Conservation (phyloP, 2,888 invertebrate genomes). For the Abrostola triplasia region DNA sequence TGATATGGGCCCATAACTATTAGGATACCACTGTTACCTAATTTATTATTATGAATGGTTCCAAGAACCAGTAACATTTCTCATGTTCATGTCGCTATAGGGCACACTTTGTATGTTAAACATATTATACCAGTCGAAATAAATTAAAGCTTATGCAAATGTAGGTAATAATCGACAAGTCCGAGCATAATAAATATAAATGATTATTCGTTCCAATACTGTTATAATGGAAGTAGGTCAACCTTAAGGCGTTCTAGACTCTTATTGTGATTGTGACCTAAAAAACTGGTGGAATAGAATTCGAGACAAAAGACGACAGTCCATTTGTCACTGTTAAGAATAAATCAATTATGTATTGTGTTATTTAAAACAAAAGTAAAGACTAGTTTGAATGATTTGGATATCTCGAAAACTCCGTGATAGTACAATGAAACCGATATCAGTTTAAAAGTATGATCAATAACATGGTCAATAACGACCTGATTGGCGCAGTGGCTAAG, state of each 20-base stretch:
- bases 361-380: neutral
- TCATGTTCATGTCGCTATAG: conserved; percentile 6
- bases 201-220: conserved; percentile 1
- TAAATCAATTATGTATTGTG: conserved; percentile 27
- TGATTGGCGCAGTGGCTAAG: too few relatives aligned
- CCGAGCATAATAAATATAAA: conserved; percentile 9
- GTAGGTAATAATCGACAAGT: conserved; percentile 4
- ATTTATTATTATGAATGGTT: conserved; percentile 30
- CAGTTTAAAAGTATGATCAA: neutral
- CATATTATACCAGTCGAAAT: conserved; percentile 20
- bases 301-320: conserved; percentile 22
- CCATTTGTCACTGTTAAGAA: conserved; percentile 29
- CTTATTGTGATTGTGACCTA: conserved; percentile 38
- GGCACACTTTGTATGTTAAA: conserved; percentile 20
- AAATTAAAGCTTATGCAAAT: conserved; percentile 7
- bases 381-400: neutral
- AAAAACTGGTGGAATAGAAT: conserved; percentile 49
- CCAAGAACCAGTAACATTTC: conserved; percentile 16
- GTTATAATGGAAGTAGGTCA: conserved; percentile 21
- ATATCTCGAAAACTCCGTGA: neutral
- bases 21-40: neutral
- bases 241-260: conserved; percentile 35
- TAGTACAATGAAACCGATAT: neutral
- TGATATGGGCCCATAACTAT: conserved; percentile 6
- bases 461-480: too few relatives aligned